These are phyloP conservation scores for Hephaestus fuliginosus DNA, from an alignment of 2,797 vertebrate species.

Conservation along the genomic window DNA sequence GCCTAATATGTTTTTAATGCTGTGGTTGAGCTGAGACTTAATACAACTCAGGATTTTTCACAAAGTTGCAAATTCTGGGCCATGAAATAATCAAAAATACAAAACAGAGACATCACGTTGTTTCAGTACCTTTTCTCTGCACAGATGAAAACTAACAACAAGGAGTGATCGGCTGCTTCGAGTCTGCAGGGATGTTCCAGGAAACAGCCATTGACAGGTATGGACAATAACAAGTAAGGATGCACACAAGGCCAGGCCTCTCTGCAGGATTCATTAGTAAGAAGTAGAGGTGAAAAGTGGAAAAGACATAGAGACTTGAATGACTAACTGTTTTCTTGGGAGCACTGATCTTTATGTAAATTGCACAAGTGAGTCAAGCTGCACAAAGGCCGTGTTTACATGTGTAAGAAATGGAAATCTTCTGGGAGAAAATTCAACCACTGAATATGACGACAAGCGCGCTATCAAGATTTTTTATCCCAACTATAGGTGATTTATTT, in stretches of 20 bases:
- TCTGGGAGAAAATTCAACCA: too few relatives aligned
- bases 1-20: too few relatives aligned
- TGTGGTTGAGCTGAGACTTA: too few relatives aligned
- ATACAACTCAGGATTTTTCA: too few relatives aligned
- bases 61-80: too few relatives aligned
- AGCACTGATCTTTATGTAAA: background rate
- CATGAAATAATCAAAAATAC: background rate
- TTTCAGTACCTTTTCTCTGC: background rate
- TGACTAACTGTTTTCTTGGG: slow-evolving; percentile 13
- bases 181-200: background rate
- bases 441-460: too few relatives aligned
- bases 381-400: too few relatives aligned
- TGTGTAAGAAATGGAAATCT: too few relatives aligned
- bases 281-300: background rate
- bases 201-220: background rate
- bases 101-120: background rate
- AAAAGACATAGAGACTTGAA: background rate
- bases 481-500: too few relatives aligned
- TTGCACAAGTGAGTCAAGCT: background rate
- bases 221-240: background rate
- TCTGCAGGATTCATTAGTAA: slow-evolving; percentile 14
- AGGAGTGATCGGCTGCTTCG: background rate
- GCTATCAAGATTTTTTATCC: too few relatives aligned
- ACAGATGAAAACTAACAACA: background rate
- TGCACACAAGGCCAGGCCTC: background rate